phyloP scores from a whole-genome alignment of 2,888 invertebrate species.

The Limnephilus rhombicus region DNA sequence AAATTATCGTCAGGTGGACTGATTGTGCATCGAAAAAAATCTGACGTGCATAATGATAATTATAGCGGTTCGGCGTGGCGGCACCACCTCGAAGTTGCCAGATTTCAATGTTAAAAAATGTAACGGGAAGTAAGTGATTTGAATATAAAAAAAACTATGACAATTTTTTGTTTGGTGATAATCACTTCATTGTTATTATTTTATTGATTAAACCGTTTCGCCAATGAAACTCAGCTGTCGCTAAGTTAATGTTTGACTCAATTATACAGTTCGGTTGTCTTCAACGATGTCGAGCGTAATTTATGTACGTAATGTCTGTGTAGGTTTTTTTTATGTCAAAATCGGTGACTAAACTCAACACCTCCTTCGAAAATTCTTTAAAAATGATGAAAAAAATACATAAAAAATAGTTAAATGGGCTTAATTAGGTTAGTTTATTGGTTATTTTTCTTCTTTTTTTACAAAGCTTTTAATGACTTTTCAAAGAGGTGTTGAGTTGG shows the following conservation, averaged over 20 bases:
- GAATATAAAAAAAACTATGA: not conserved
- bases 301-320: not conserved
- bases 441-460: too few relatives aligned
- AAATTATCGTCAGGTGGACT: not conserved
- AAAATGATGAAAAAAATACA: too few relatives aligned
- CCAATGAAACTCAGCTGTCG: not conserved
- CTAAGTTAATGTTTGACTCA: not conserved
- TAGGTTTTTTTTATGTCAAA: not conserved
- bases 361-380: too few relatives aligned
- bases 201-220: not conserved
- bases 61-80: not conserved
- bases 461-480: too few relatives aligned
- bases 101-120: conserved; percentile 14
- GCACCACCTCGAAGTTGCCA: not conserved
- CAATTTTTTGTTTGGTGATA: not conserved
- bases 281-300: not conserved
- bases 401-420: too few relatives aligned
- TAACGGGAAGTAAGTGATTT: conserved; percentile 20
- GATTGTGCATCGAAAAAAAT: not conserved
- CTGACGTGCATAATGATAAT: not conserved
- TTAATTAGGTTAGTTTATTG: too few relatives aligned
- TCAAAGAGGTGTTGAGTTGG: too few relatives aligned
- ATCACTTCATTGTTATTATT: not conserved
- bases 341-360: too few relatives aligned
- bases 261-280: not conserved